phyloP scores from a whole-genome alignment of 2,888 invertebrate species.

The Glyphotaelius pellucidus region DNA sequence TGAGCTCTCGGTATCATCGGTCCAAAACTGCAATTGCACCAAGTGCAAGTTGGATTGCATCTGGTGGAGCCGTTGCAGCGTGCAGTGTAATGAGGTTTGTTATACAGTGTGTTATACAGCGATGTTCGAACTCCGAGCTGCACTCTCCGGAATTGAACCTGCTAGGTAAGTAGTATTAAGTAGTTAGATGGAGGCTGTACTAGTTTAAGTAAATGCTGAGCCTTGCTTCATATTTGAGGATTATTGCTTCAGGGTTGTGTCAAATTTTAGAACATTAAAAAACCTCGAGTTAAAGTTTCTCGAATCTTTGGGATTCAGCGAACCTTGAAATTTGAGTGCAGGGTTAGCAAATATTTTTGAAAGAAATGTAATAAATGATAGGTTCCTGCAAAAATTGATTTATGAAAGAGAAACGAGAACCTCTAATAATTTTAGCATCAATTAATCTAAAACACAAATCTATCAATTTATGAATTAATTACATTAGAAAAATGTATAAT shows the following conservation, averaged over 20 bases:
- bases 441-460: too few relatives aligned
- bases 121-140: not conserved
- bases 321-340: too few relatives aligned
- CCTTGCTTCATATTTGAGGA: not conserved
- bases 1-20: not conserved
- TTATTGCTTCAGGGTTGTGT: not conserved
- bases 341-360: too few relatives aligned
- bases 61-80: not conserved
- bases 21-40: not conserved
- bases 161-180: not conserved
- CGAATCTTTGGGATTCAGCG: too few relatives aligned
- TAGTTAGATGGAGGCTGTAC: not conserved
- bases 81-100: not conserved
- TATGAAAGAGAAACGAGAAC: too few relatives aligned
- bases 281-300: too few relatives aligned
- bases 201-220: not conserved
- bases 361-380: too few relatives aligned
- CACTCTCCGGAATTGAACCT: not conserved
- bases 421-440: too few relatives aligned
- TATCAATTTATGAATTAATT: too few relatives aligned
- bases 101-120: not conserved
- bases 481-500: too few relatives aligned
- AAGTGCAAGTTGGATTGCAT: conserved; percentile 29
- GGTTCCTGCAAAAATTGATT: too few relatives aligned
- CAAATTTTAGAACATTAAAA: not conserved